phyloP scores from a whole-genome alignment of 2,113 vertebrate species.

The Callospermophilus lateralis region DNA sequence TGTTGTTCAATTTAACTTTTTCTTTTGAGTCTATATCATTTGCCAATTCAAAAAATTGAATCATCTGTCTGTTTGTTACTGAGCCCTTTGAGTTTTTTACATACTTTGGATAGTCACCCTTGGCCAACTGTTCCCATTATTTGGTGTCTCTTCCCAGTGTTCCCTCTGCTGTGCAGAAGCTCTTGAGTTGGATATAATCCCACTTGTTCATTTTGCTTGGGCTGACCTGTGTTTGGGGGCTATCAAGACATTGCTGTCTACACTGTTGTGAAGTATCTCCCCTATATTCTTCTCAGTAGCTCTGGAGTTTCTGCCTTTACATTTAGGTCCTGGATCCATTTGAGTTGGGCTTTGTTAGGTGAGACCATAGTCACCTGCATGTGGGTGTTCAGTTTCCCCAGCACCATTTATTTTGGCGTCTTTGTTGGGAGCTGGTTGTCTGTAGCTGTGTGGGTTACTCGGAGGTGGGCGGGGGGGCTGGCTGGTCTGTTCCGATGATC shows the following conservation, averaged over 20 bases:
- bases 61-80: neutral
- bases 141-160: neutral
- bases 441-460: neutral
- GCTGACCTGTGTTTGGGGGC: neutral
- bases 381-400: neutral
- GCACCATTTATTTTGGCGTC: too few relatives aligned
- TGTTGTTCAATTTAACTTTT: neutral
- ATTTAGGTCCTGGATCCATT: neutral
- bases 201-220: neutral
- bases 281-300: neutral
- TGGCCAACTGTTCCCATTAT: neutral
- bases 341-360: neutral
- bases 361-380: neutral
- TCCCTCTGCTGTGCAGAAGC: neutral
- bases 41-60: neutral
- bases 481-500: too few relatives aligned
- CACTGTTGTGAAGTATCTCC: neutral
- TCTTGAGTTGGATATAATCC: neutral
- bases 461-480: too few relatives aligned
- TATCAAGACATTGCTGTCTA: neutral
- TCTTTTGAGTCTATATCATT: neutral
- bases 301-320: neutral
- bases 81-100: neutral
- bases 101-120: neutral
- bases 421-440: neutral